Base-by-base conservation (phyloP, 1,140 invertebrate species). In the Drosophila pectinifera region DNA sequence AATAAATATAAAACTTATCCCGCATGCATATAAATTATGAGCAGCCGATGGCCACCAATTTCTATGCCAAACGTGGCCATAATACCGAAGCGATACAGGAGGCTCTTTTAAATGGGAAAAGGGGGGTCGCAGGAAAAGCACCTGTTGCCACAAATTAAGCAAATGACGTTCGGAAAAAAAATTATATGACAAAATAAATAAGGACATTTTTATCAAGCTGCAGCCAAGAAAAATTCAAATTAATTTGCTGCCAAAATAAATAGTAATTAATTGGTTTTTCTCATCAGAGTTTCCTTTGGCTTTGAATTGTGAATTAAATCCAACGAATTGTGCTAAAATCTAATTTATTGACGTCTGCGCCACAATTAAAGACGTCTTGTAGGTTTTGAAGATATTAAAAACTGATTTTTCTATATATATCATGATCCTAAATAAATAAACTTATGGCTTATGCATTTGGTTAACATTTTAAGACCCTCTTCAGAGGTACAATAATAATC, bases 121-220 rank as follows among this genome's bases (percentile, higher is more conserved):
- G 20, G 55, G 34, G 14, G 22, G n/a, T 18, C 8, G 67, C 49
- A 39, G 18, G 34, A 31, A 26, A 14, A 22, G 57, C 80, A 85
- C 81, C 80, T 84, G 80, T 84, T 84, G 76, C 72, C 54, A 74
- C 63, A 77, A 86, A 84, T 85, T 73, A 72, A n/a, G 48, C 49
- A n/a, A 53, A 54, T 54, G 36, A 36, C 65, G 39, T 42, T 46
- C 24, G 43, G 26, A 55, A 73, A 49, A 46, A 34, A 34, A 68
- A 55, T 62, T 13, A 68, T 34, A 68, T 42, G 28, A 22, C 56
- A 38, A 39, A 54, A 51, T 39, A 65, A 59, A 72, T 70, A 26
- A 22, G 14, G 26, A 58, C 31, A 61, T 64, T 53, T 56, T 49
- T 68, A 83, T 46, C 34, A 45, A 62, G 42, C 36, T 36, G 18